phyloP scores from a whole-genome alignment of 2,888 invertebrate species.

The Scelioninae gen. 2 region DNA sequence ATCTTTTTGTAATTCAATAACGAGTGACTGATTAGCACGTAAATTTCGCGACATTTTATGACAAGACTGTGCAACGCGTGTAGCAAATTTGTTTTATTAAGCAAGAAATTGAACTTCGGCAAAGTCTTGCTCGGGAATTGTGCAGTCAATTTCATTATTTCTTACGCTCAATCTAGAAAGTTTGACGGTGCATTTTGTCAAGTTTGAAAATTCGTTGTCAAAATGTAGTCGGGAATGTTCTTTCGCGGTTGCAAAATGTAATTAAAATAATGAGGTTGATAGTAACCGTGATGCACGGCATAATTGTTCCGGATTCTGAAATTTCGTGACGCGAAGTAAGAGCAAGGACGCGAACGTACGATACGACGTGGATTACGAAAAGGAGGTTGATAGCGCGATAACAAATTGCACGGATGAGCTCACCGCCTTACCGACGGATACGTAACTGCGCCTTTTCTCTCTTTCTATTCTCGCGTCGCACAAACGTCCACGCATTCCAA shows the following conservation, averaged over 20 bases:
- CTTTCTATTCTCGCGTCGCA: constrained; percentile 36
- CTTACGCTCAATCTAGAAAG: too few relatives aligned
- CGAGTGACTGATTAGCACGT: too few relatives aligned
- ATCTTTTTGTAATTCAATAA: too few relatives aligned
- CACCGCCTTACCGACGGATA: constrained; percentile 57
- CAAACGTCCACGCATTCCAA: constrained; percentile 51
- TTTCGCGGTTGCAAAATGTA: constrained; percentile 27
- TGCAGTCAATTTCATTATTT: too few relatives aligned
- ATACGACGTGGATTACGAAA: constrained; percentile 53
- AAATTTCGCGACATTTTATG: too few relatives aligned
- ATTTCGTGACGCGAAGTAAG: constrained; percentile 52
- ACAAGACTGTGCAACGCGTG: too few relatives aligned
- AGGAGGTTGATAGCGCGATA: constrained; percentile 57
- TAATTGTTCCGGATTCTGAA: constrained; percentile 53
- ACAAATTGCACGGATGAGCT: constrained; percentile 59
- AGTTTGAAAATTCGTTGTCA: too few relatives aligned
- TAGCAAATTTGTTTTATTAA: too few relatives aligned
- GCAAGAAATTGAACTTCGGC: too few relatives aligned
- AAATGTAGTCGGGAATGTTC: background rate
- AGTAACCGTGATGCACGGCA: constrained; percentile 37
- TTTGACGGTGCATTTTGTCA: too few relatives aligned
- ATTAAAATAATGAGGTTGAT: constrained; percentile 53
- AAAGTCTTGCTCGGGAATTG: too few relatives aligned
- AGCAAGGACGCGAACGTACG: constrained; percentile 50
- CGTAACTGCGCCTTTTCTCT: constrained; percentile 49